These are phyloP conservation scores for Hipparchia sbordonii DNA, from an alignment of 2,888 invertebrate species.

Conservation along the genomic window DNA sequence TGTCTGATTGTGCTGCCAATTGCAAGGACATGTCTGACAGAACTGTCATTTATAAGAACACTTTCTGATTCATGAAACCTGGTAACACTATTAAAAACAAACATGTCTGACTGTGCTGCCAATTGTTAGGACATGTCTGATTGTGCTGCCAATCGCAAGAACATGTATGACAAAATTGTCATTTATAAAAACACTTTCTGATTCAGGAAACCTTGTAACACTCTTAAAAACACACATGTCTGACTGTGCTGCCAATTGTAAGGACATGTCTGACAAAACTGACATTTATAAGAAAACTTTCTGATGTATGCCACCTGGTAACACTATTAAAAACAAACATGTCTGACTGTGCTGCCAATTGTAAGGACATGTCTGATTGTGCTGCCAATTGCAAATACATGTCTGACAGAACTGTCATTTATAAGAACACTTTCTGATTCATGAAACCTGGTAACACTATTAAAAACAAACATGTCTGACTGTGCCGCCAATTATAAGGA, in stretches of 20 bases:
- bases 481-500: not conserved
- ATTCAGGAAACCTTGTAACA: no score
- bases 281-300: not conserved
- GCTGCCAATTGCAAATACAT: no score
- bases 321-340: slow-evolving; percentile 33
- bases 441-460: no score
- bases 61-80: no score
- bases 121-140: not conserved
- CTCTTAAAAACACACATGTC: not conserved
- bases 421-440: not conserved
- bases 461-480: not conserved
- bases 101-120: not conserved
- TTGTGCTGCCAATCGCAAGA: not conserved
- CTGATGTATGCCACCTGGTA: not conserved
- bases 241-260: not conserved
- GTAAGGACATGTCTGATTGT: not conserved
- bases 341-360: not conserved
- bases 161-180: not conserved
- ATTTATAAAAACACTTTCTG: not conserved
- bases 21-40: not conserved
- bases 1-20: not conserved
- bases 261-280: not conserved
- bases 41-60: not conserved
- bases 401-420: not conserved
- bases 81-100: slow-evolving; percentile 33